These are phyloP conservation scores for Salarias fasciatus DNA, from an alignment of 2,797 vertebrate species.

Conservation along the genomic window DNA sequence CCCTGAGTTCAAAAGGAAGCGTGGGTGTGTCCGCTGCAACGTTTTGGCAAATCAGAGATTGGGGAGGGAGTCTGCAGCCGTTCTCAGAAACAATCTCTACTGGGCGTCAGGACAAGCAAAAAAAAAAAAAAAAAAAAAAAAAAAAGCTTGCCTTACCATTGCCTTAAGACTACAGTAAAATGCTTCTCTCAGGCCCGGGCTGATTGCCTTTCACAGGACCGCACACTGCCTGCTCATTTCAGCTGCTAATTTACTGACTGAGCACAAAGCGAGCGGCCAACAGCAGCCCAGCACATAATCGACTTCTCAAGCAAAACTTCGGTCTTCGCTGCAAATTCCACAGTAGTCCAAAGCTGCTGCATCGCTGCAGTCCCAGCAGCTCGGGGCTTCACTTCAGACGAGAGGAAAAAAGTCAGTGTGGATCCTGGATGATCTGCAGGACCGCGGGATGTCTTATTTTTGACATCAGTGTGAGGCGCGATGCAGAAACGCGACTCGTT, in stretches of 20 bases:
- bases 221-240: not conserved
- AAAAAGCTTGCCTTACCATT: no score
- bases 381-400: slow-evolving; percentile 4
- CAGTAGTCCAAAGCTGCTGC: not conserved
- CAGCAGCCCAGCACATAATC: no score
- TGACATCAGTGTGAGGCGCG: slow-evolving; percentile 1
- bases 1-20: no score
- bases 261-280: not conserved
- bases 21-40: no score
- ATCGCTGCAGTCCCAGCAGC: slow-evolving; percentile 2
- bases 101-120: no score
- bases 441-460: not conserved
- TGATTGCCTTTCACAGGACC: not conserved
- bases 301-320: slow-evolving; percentile 7
- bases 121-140: no score
- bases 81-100: no score
- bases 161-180: not conserved
- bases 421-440: not conserved
- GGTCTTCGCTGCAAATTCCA: slow-evolving; percentile 2
- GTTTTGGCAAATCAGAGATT: no score
- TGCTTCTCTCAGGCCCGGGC: no score
- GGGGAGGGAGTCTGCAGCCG: no score
- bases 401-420: not conserved
- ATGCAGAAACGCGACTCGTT: not conserved
- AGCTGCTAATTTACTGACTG: slow-evolving; percentile 7